Evolutionary conservation across 2,797 vertebrate species (phyloP).

Genomic region (Microctenopoma stevenorrisi): DNA sequence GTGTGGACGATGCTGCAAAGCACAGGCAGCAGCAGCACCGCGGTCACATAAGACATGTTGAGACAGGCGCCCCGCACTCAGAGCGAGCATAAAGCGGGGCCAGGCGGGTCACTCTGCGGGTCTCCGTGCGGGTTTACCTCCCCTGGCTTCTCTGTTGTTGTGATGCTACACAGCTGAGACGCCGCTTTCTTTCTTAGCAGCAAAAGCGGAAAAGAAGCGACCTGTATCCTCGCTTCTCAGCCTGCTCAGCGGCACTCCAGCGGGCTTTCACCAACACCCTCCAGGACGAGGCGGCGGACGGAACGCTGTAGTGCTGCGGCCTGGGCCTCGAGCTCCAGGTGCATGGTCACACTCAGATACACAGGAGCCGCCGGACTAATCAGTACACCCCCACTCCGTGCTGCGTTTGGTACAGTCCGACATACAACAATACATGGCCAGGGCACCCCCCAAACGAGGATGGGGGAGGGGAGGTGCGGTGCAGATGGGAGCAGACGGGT

Average conservation of each 20-base stretch:
- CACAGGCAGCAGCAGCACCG: slow-evolving; percentile 51
- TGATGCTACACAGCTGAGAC: slow-evolving; percentile 2
- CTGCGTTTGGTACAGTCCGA: slow-evolving; percentile 67
- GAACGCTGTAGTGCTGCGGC: slow-evolving; percentile 16
- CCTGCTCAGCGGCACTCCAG: neutral
- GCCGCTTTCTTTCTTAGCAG: slow-evolving; percentile 34
- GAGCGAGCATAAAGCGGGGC: slow-evolving; percentile 8
- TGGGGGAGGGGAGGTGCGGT: neutral
- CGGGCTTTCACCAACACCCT: slow-evolving; percentile 9
- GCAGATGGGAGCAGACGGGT: neutral
- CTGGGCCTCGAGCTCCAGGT: slow-evolving; percentile 42
- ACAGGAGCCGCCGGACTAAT: slow-evolving; percentile 55
- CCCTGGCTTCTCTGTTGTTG: slow-evolving; percentile 27
- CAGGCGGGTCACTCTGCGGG: neutral
- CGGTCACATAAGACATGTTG: slow-evolving; percentile 61
- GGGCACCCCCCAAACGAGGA: slow-evolving; percentile 19
- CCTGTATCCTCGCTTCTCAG: neutral
- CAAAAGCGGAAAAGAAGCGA: neutral
- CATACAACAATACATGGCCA: slow-evolving; percentile 39
- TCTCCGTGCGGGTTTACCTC: neutral
- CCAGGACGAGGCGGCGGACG: slow-evolving; percentile 10
- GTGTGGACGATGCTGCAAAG: slow-evolving; percentile 54
- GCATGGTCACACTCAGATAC: slow-evolving; percentile 50
- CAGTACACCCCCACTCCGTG: slow-evolving; percentile 38
- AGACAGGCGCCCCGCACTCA: slow-evolving; percentile 14